Base-by-base conservation (phyloP, 2,888 invertebrate species). In the Cremastinae sp. region DNA sequence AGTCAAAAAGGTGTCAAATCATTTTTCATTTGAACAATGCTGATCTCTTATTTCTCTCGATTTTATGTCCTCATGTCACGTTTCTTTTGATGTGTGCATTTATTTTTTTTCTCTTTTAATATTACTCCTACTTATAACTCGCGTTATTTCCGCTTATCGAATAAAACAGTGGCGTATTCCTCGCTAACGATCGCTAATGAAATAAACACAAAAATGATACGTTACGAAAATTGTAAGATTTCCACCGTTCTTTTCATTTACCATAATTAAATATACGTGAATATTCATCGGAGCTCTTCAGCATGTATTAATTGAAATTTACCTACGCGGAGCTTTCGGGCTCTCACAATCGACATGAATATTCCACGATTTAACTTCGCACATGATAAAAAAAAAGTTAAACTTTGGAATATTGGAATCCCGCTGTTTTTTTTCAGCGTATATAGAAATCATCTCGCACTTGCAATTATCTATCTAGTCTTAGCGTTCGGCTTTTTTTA, bases 241-340 rank as follows among this genome's bases (percentile, higher is more conserved):
- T 64, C 16, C 64, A 64, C 47, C 18, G 14, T 74, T 16, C 35
- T 55, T 35, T 22, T 14, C 39, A 18, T 16, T 18, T 16, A 66
- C 55, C 16, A n/a, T 55, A 55, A 66, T 66, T 45, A 66, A 66
- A 55, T 59, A 61, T 47, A 64, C 43, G 74, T 37, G 51, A 47
- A 55, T 66, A 59, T 73, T 69, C 18, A 51, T 59, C 65, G 28
- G 53, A 64, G 53, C 55, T 39, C 20, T 47, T 12, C 51, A 64
- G 51, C 78, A 83, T 83, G 81, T 80, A 81, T 84, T 83, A 83
- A 84, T 82, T 83, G 78, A 68, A 81, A 76, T 82, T 78, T 82
- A 83, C 58, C 81, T 83, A 84, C 77, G 70, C 16, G 22, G 43
- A 73, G 76, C 78, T 59, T 83, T 82, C 80, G 76, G 79, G 76